phyloP scores from a whole-genome alignment of 2,797 vertebrate species.

The Setipinna tenuifilis region DNA sequence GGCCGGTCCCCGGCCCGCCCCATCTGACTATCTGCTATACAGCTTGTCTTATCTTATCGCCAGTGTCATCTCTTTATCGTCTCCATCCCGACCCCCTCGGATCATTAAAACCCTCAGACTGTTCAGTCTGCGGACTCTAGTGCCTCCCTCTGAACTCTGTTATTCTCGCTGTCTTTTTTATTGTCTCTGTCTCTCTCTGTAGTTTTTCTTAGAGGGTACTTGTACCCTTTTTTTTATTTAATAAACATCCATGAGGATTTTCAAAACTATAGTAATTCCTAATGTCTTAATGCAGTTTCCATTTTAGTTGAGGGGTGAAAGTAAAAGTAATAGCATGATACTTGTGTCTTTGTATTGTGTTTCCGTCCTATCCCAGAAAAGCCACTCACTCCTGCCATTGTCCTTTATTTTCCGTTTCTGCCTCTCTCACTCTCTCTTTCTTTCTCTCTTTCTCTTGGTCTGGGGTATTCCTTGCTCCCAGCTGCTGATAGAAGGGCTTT shows the following conservation, averaged over 20 bases:
- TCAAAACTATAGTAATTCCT: neutral
- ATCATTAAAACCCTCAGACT: conserved; percentile 56
- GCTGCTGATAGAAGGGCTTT: conserved; percentile 77
- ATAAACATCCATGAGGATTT: neutral
- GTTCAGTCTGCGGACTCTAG: conserved; percentile 44
- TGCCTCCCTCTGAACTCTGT: conserved; percentile 22
- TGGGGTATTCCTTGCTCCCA: conserved; percentile 54
- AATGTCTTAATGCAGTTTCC: neutral
- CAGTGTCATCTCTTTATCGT: conserved; percentile 72
- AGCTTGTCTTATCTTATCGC: conserved; percentile 72
- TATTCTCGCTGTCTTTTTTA: conserved; percentile 30
- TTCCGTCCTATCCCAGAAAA: neutral
- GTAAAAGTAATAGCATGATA: neutral
- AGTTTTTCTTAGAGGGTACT: neutral
- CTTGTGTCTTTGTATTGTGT: neutral
- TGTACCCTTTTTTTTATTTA: neutral
- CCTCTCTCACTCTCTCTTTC: conserved; percentile 36
- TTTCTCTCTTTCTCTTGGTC: conserved; percentile 64
- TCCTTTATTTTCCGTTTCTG: neutral
- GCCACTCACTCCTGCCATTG: neutral
- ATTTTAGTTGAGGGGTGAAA: neutral
- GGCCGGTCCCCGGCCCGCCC: conserved; percentile 56
- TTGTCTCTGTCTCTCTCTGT: neutral
- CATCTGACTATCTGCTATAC: conserved; percentile 67
- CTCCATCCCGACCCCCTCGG: conserved; percentile 52